Conservation (phyloP, 2,888 invertebrate species). For the Archaeoteleia sp. region DNA sequence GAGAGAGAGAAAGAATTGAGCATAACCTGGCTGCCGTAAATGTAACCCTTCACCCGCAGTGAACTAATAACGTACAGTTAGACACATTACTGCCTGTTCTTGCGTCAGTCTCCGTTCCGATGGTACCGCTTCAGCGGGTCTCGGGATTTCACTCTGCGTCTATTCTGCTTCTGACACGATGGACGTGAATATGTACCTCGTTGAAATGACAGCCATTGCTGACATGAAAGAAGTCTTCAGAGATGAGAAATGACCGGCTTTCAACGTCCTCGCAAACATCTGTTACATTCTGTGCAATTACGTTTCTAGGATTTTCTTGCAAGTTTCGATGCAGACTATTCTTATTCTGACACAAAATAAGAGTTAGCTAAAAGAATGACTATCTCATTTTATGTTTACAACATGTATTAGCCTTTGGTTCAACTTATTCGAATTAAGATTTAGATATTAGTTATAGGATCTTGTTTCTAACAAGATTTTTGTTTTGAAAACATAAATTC, state of each 20-base stretch:
- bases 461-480: no score
- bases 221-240: background rate
- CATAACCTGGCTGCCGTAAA: constrained; percentile 44
- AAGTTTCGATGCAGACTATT: background rate
- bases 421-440: no score
- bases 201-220: constrained; percentile 4
- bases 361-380: no score
- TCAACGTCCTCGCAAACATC: background rate
- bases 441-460: no score
- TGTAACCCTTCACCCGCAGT: constrained; percentile 65
- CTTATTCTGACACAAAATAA: background rate
- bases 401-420: no score
- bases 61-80: constrained; percentile 64
- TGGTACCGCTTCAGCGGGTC: constrained; percentile 1
- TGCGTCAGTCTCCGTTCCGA: constrained; percentile 18
- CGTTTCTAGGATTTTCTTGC: background rate
- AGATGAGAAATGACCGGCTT: background rate
- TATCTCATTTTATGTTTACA: no score
- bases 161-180: background rate
- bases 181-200: background rate
- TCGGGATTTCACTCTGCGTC: background rate
- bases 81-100: constrained; percentile 50
- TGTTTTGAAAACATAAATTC: no score
- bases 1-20: constrained; percentile 26
- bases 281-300: constrained; percentile 1